A percentile compares a stretch with the other conserved stretches of the same genome.
Evolutionary conservation across 2,888 invertebrate genomes (phyloP).

Genomic region (Sipha maydis): DNA sequence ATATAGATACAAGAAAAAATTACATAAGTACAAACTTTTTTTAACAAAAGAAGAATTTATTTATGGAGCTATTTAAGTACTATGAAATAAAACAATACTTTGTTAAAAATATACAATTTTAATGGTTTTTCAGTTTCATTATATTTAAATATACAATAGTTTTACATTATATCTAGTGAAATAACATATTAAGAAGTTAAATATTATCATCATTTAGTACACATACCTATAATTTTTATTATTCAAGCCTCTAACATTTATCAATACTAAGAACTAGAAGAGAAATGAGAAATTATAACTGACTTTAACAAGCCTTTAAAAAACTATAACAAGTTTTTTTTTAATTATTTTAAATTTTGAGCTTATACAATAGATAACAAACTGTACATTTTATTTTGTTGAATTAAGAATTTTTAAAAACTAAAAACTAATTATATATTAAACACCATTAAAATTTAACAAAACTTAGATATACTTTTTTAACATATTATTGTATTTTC

Average conservation of each 20-base stretch:
- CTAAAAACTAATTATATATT: neutral
- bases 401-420: too few relatives aligned
- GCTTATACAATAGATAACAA: too few relatives aligned
- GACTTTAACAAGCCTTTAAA: too few relatives aligned
- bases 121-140: neutral
- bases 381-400: too few relatives aligned
- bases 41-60: too few relatives aligned
- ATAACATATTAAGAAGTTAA: neutral
- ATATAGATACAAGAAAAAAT: too few relatives aligned
- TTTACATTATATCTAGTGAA: neutral
- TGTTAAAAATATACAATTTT: too few relatives aligned
- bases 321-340: conserved; percentile 18
- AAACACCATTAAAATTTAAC: neutral
- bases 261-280: neutral
- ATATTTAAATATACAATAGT: neutral
- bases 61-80: too few relatives aligned
- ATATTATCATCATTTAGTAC: neutral
- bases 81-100: too few relatives aligned
- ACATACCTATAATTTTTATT: neutral
- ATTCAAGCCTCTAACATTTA: conserved; percentile 20
- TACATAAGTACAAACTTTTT: too few relatives aligned
- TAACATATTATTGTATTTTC: too few relatives aligned
- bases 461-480: too few relatives aligned
- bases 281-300: conserved; percentile 19
- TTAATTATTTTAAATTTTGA: neutral